Evolutionary conservation across 92 coral and sea anemone genomes (phyloP).

Genomic region (Zoanthus sansibaricus): DNA sequence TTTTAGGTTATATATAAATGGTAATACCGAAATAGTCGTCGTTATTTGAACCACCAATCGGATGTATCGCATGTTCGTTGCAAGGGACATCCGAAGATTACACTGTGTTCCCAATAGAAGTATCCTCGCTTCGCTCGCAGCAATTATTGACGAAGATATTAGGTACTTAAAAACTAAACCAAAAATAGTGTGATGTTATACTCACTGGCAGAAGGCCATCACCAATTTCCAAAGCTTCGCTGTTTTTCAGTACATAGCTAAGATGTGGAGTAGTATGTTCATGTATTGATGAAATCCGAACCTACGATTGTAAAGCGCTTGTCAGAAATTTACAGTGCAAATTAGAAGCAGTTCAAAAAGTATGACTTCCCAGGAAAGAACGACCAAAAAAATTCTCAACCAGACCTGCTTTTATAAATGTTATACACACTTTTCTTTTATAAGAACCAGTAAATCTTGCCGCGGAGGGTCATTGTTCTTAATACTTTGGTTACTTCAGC

Average conservation of each 20-base stretch:
- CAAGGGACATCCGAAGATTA: too few relatives aligned
- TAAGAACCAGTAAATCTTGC: neutral
- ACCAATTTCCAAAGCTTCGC: constrained; percentile 58
- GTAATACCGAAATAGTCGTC: too few relatives aligned
- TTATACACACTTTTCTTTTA: too few relatives aligned
- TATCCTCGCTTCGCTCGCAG: neutral
- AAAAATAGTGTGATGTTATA: neutral
- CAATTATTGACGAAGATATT: neutral
- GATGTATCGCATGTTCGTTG: too few relatives aligned
- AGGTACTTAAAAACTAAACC: neutral
- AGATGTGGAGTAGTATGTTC: constrained; percentile 15
- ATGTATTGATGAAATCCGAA: too few relatives aligned
- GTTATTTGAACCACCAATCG: too few relatives aligned
- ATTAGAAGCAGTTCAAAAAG: neutral
- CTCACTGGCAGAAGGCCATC: constrained; percentile 62
- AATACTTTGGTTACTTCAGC: neutral
- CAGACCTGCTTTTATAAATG: neutral
- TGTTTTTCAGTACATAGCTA: constrained; percentile 50
- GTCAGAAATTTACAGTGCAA: too few relatives aligned
- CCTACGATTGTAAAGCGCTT: too few relatives aligned
- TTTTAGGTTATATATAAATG: too few relatives aligned
- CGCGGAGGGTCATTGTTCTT: neutral
- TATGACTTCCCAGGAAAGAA: neutral
- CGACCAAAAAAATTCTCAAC: neutral
- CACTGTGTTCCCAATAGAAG: too few relatives aligned